These are phyloP conservation scores for Mus pahari DNA, from an alignment of 2,113 vertebrate species.

Conservation along the genomic window DNA sequence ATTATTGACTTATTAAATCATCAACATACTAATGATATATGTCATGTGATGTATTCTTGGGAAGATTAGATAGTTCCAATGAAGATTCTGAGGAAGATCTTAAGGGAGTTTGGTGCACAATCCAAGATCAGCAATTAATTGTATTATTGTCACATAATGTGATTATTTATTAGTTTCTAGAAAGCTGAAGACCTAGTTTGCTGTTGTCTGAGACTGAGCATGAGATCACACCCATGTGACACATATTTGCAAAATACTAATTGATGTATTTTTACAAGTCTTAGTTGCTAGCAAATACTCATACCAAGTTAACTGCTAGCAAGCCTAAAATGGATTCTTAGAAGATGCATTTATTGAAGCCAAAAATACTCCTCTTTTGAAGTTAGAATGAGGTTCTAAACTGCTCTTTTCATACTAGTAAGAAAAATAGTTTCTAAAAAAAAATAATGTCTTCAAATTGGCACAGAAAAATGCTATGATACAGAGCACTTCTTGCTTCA, in stretches of 20 bases:
- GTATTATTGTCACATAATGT: not conserved
- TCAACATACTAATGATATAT: not conserved
- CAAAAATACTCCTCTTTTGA: constrained; percentile 56
- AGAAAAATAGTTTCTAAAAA: constrained; percentile 49
- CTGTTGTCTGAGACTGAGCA: not conserved
- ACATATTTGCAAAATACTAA: constrained; percentile 19
- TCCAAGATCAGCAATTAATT: not conserved
- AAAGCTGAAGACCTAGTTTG: not conserved
- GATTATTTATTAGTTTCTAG: constrained; percentile 10
- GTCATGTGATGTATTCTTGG: not conserved
- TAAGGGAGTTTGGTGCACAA: not conserved
- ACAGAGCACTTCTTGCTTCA: constrained; percentile 24
- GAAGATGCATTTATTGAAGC: constrained; percentile 57
- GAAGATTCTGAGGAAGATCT: not conserved
- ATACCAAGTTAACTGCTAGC: constrained; percentile 49
- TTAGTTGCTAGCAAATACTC: constrained; percentile 61
- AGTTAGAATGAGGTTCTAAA: constrained; percentile 65
- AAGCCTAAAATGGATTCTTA: constrained; percentile 42
- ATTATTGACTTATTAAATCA: constrained; percentile 38
- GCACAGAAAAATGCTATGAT: constrained; percentile 49
- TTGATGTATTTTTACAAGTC: constrained; percentile 29
- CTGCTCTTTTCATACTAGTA: constrained; percentile 49
- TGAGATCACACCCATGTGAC: not conserved
- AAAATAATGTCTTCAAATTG: constrained; percentile 35
- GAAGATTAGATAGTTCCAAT: not conserved